Base-by-base conservation (phyloP, 2,113 vertebrate genomes). In the Xiphorhynchus elegans region DNA sequence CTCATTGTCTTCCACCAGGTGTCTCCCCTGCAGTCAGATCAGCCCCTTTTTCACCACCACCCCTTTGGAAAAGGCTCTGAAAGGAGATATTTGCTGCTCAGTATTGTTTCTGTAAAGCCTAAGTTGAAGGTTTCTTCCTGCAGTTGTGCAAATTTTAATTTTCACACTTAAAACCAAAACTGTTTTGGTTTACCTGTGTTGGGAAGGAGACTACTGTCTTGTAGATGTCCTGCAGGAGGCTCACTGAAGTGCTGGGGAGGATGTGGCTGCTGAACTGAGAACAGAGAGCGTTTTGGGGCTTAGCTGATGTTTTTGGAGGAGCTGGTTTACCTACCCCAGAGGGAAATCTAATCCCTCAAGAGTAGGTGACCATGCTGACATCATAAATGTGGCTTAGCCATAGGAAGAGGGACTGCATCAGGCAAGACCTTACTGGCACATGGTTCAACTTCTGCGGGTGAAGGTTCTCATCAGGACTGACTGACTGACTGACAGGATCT, bases 21-120 rank as follows among this genome's bases (percentile, higher is more conserved):
- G 90, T 95, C 95, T 93, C 82, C 75, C 63, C 35, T 73, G 85
- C 68, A 28, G 39, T 17, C 50, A 13, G 37, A 49, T 11, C 53
- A 3, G 33, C 12, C 31, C 66, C 49, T 20, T 67, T 59, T 35
- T n/a, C 37, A n/a, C 40, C 28, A 14, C 24, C 28, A 11, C 29
- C 42, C 4, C 9, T 78, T n/a, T 40, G 9, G n/a, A 46, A 55
- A 66, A 29, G 9, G 33, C 44, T 52, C 42, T 28, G 14, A 40
- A 20, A 4, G 1, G 16, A 42, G 14, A 21, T 49, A 0, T 2
- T 64, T 68, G 21, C 53, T 8, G 0, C 62, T 64, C 70, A 7
- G 1, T 13, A 1, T 46, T 40, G 21, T 64, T 81, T 63, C 69
- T 66, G 17, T 56, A 23, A 84, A 81, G 33, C 63, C 33, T 47